A percentile compares a stretch with the other conserved stretches of the same genome.
These are phyloP conservation scores for Sminthurides bifidus DNA, from an alignment of 1,140 invertebrate species.

Conservation along the genomic window DNA sequence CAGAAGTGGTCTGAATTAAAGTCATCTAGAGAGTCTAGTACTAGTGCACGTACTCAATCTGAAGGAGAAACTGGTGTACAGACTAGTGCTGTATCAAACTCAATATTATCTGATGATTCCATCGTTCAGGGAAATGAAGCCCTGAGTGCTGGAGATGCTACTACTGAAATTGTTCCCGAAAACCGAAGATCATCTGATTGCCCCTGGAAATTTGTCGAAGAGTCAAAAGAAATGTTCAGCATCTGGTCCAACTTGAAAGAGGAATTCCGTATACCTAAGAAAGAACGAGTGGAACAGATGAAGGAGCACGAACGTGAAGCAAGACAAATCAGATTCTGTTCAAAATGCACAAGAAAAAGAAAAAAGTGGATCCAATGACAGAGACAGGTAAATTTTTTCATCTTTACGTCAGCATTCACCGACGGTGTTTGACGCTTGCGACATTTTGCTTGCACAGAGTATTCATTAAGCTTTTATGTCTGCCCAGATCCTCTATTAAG, in stretches of 20 bases:
- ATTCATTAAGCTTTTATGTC: no score
- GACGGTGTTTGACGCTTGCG: no score
- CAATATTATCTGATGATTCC: not conserved
- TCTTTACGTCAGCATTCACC: not conserved
- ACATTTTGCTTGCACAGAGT: no score
- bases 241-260: slow-evolving; percentile 73
- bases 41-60: slow-evolving; percentile 6
- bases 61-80: slow-evolving; percentile 3
- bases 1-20: slow-evolving; percentile 54
- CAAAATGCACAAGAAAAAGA: no score
- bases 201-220: slow-evolving; percentile 34
- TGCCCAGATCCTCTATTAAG: no score
- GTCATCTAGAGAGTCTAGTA: not conserved
- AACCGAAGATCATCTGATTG: not conserved
- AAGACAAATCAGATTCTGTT: slow-evolving; percentile 37
- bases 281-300: slow-evolving; percentile 81
- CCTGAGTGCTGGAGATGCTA: not conserved
- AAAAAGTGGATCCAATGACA: slow-evolving; percentile 33
- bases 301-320: slow-evolving; percentile 85
- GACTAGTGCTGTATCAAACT: not conserved
- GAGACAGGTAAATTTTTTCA: slow-evolving; percentile 9
- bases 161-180: not conserved
- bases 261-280: slow-evolving; percentile 88
- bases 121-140: not conserved
- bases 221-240: slow-evolving; percentile 54